Percentiles rank a stretch among this genome's conserved stretches.
These are phyloP conservation scores for Drosophila aldrichi DNA, from an alignment of 2,888 invertebrate genomes.

Conservation along the genomic window DNA sequence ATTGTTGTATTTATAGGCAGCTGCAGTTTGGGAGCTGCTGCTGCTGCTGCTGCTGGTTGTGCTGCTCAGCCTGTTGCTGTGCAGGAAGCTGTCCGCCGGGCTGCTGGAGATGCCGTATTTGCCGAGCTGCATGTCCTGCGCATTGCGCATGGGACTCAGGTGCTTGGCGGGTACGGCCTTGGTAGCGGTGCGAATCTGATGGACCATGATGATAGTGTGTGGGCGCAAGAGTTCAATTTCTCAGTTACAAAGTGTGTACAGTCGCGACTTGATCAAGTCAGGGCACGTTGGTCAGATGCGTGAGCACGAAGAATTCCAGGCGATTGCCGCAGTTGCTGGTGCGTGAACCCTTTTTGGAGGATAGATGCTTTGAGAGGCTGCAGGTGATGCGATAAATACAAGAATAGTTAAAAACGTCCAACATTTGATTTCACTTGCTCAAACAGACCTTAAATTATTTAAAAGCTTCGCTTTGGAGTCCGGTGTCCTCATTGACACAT, in stretches of 20 bases:
- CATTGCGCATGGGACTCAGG: constrained; percentile 75
- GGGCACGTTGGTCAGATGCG: constrained; percentile 94
- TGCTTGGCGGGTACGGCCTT: constrained; percentile 80
- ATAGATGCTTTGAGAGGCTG: constrained; percentile 93
- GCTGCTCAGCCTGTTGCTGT: constrained; percentile 38
- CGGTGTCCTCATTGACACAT: constrained; percentile 85
- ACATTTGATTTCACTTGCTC: not conserved
- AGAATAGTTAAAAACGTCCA: no score
- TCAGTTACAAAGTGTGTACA: constrained; percentile 31
- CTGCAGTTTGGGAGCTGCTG: constrained; percentile 28
- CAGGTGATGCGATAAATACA: not conserved
- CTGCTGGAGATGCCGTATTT: constrained; percentile 69
- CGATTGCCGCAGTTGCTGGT: constrained; percentile 94
- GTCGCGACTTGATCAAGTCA: constrained; percentile 85
- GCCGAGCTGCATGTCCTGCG: constrained; percentile 43
- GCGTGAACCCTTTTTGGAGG: constrained; percentile 94
- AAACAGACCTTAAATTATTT: constrained; percentile 83
- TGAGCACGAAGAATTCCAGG: constrained; percentile 93
- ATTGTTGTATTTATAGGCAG: constrained; percentile 78
- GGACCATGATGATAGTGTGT: constrained; percentile 79
- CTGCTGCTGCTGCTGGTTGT: not conserved
- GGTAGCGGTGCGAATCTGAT: constrained; percentile 73
- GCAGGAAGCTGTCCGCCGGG: constrained; percentile 66
- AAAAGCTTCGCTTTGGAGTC: constrained; percentile 84
- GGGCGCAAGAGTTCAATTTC: constrained; percentile 26